Evolutionary conservation across 2,113 vertebrate genomes (phyloP).

Genomic region (Aldabrachelys gigantea): DNA sequence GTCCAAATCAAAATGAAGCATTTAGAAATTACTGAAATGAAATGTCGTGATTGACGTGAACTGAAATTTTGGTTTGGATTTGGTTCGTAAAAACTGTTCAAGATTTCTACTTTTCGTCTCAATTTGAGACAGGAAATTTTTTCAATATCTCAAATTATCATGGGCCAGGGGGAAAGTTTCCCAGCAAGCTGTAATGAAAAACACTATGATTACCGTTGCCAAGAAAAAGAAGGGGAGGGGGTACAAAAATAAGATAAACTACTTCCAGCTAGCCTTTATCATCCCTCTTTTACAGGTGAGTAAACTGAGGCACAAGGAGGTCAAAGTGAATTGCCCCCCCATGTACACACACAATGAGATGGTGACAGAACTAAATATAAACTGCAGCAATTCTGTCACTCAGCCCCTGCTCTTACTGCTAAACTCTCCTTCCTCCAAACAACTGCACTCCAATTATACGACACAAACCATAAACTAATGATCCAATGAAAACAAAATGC

Average conservation of each 20-base stretch:
- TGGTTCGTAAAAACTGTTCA: neutral
- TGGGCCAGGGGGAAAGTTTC: neutral
- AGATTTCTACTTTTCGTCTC: neutral
- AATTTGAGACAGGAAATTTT: neutral
- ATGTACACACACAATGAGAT: neutral
- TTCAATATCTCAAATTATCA: neutral
- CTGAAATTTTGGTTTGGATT: neutral
- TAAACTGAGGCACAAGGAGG: neutral
- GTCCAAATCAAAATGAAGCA: neutral
- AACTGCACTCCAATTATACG: neutral
- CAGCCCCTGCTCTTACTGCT: neutral
- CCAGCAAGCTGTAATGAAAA: neutral
- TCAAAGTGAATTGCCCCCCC: neutral
- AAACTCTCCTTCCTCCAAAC: neutral
- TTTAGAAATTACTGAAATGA: neutral
- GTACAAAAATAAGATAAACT: neutral
- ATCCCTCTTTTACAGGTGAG: neutral
- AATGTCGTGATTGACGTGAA: neutral
- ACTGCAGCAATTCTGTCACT: neutral
- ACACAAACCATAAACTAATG: neutral
- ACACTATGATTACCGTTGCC: fast-evolving
- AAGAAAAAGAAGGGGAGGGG: neutral
- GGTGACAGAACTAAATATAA: neutral
- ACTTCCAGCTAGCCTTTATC: neutral
- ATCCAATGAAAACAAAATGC: neutral